Base-by-base conservation (phyloP, 2,113 vertebrate genomes). In the Bos taurus region DNA sequence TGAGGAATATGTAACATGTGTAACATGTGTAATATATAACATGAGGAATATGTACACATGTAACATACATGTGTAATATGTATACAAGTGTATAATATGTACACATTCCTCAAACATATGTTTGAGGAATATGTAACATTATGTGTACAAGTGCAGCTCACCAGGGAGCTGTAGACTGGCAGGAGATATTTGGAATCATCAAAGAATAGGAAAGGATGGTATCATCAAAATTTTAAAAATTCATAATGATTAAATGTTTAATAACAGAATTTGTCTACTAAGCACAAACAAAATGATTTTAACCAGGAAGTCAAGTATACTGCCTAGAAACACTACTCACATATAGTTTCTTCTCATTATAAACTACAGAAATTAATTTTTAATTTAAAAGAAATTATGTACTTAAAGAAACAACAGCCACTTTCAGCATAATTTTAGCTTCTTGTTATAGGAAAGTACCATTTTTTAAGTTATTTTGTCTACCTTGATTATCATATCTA, bases 261-360 rank as follows among this genome's bases (percentile, higher is more conserved):
- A n/a, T 19, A 64, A 89, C 1, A 77, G 30, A 95, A 78, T 95
- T 52, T 67, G 84, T 92, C 94, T 97, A 97, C 10, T 13, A 23
- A 97, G 93, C 15, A 94, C 82, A 97, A 98, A 98, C 89, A 56
- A 84, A 96, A 95, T 92, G 17, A 94, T 93, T 57, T 92, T 52
- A 85, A 64, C 62, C 50, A 87, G 25, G 36, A 93, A 52, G 21
- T 54, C 74, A 56, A 19, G 54, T 97, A 95, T 80, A 28, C 13
- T 91, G 74, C 88, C 87, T 95, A 2, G 1, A 95, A 97, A 98
- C 30, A 54, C 36, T 6, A 77, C 12, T 46, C 84, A 91, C 36
- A 23, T 30, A 81, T 74, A 97, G 94, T 46, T 46, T 93, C 40
- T 92, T 96, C 71, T 96, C 92, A 36, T 77, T 89, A 43, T 92